These are phyloP conservation scores for Salvelinus sp. DNA, from an alignment of 2,113 vertebrate species.

Conservation along the genomic window DNA sequence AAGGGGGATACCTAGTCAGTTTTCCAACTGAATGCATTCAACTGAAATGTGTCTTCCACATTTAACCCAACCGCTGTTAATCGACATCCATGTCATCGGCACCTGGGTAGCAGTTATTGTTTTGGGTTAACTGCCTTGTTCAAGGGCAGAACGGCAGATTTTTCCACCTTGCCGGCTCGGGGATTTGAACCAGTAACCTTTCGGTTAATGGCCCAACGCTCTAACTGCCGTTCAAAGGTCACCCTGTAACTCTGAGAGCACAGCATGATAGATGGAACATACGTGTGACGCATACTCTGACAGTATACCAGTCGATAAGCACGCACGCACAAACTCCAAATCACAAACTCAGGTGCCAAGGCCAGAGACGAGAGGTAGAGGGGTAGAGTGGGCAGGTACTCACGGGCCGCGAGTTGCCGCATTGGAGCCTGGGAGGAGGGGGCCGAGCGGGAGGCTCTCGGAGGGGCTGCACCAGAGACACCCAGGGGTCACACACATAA, in stretches of 20 bases:
- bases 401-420: constrained; percentile 76
- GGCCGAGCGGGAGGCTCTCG: constrained; percentile 76
- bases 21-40: no score
- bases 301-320: background rate
- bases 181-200: no score
- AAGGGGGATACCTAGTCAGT: no score
- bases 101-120: no score
- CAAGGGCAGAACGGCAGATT: no score
- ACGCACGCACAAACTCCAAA: background rate
- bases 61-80: no score
- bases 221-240: background rate
- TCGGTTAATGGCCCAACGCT: no score
- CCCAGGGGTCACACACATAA: constrained; percentile 4
- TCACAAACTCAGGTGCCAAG: background rate
- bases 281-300: background rate
- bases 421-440: constrained; percentile 82
- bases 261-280: background rate
- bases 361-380: background rate
- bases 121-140: no score
- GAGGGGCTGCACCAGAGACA: constrained; percentile 78
- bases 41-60: no score
- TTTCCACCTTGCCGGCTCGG: no score
- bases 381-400: constrained; percentile 67
- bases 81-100: no score
- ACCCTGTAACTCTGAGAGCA: background rate